Conservation (phyloP, 2,113 vertebrate genomes). For the Ptilonorhynchus violaceus region DNA sequence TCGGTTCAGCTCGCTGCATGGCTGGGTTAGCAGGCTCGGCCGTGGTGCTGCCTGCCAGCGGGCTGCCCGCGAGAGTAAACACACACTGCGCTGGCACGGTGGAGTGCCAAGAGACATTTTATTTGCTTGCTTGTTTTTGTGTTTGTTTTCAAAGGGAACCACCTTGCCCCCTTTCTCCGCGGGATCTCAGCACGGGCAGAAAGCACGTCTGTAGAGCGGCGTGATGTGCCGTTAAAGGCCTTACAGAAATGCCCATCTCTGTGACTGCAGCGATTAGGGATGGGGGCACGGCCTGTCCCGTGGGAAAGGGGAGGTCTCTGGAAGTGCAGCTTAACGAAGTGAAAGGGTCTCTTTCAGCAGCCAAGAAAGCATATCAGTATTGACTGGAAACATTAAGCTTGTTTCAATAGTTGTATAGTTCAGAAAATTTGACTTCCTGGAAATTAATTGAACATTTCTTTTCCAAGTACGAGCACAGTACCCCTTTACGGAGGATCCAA, state of each 20-base stretch:
- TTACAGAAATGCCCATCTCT: neutral
- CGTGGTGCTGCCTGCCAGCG: accelerated
- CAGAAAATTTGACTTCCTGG: neutral
- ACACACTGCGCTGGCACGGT: accelerated
- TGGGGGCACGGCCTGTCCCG: accelerated
- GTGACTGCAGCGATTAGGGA: neutral
- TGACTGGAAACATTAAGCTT: neutral
- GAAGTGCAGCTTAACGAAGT: neutral
- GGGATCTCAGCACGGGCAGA: neutral
- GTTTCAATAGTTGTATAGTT: neutral
- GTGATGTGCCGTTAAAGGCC: neutral
- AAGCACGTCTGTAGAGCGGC: neutral
- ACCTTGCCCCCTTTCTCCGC: neutral
- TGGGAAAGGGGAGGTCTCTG: neutral
- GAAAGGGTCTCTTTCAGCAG: constrained; percentile 14
- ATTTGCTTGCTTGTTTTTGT: neutral
- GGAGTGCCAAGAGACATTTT: neutral
- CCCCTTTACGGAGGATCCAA: neutral
- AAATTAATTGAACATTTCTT: neutral
- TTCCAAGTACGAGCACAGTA: neutral
- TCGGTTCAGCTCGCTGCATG: accelerated
- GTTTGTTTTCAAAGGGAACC: neutral
- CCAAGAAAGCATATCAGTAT: neutral
- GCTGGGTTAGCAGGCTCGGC: neutral
- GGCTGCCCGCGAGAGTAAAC: neutral